Evolutionary conservation across 2,113 vertebrate genomes (phyloP).

Genomic region (Hemicordylus capensis): DNA sequence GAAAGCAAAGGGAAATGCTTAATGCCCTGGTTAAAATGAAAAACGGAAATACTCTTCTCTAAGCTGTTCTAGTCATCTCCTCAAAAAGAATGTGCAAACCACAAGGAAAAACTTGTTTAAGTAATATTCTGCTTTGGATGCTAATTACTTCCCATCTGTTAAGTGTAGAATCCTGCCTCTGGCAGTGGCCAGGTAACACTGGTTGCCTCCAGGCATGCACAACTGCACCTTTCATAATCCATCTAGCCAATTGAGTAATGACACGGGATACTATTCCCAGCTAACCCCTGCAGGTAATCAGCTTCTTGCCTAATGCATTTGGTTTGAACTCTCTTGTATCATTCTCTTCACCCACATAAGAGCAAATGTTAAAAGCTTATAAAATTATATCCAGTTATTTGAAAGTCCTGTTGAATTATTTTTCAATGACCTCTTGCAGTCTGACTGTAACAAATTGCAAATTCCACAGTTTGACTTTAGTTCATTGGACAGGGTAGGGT

Average conservation of each 20-base stretch:
- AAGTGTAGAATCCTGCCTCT: not conserved
- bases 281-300: conserved; percentile 16
- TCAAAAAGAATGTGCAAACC: not conserved
- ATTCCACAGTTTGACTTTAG: conserved; percentile 17
- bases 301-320: not conserved
- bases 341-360: not conserved
- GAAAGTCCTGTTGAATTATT: conserved; percentile 9
- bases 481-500: not conserved
- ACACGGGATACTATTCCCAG: not conserved
- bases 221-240: not conserved
- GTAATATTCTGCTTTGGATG: not conserved
- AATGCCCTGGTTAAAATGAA: not conserved
- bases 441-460: not conserved
- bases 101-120: not conserved
- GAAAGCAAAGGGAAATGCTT: not conserved
- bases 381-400: conserved; percentile 21
- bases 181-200: fast-evolving
- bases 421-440: not conserved
- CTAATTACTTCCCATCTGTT: not conserved
- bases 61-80: not conserved
- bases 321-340: conserved; percentile 4
- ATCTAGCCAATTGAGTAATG: not conserved
- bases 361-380: conserved; percentile 30
- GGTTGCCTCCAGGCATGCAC: not conserved
- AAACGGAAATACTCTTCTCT: not conserved